phyloP scores from a whole-genome alignment of 2,888 invertebrate genomes.

The Chymomyza caudatula region DNA sequence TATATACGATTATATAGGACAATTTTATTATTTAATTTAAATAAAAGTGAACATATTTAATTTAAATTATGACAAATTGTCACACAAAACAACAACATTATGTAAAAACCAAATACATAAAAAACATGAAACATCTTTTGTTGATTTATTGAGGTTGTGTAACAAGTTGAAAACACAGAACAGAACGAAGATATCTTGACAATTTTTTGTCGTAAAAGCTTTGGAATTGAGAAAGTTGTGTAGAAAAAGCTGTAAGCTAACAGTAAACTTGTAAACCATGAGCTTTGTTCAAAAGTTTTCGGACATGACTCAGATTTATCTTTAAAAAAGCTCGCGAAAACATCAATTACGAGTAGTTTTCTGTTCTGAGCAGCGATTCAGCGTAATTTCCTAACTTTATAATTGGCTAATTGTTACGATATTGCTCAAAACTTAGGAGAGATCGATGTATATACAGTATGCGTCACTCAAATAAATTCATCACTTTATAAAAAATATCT shows the following conservation, averaged over 20 bases:
- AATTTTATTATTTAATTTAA: conserved; percentile 75
- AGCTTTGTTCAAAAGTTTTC: not conserved
- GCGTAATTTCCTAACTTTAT: too few relatives aligned
- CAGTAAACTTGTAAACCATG: not conserved
- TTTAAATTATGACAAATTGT: conserved; percentile 54
- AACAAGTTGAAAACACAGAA: too few relatives aligned
- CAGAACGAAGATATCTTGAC: not conserved
- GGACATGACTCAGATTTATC: not conserved
- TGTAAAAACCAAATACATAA: conserved; percentile 32
- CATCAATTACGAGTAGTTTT: not conserved
- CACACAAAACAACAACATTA: conserved; percentile 44
- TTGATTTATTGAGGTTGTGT: conserved; percentile 10
- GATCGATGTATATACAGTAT: too few relatives aligned
- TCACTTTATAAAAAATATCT: too few relatives aligned
- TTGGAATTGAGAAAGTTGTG: not conserved
- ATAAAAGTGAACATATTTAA: conserved; percentile 56
- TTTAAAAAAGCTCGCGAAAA: not conserved
- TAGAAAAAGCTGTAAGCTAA: not conserved
- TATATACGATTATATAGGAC: conserved; percentile 70
- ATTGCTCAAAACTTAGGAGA: too few relatives aligned
- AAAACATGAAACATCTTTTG: conserved; percentile 10
- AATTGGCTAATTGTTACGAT: too few relatives aligned
- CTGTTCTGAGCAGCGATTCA: not conserved
- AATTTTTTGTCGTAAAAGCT: not conserved
- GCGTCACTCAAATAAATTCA: too few relatives aligned